These are phyloP conservation scores for Schmidtea mediterranea DNA, from an alignment of 1,140 invertebrate species.

Conservation along the genomic window DNA sequence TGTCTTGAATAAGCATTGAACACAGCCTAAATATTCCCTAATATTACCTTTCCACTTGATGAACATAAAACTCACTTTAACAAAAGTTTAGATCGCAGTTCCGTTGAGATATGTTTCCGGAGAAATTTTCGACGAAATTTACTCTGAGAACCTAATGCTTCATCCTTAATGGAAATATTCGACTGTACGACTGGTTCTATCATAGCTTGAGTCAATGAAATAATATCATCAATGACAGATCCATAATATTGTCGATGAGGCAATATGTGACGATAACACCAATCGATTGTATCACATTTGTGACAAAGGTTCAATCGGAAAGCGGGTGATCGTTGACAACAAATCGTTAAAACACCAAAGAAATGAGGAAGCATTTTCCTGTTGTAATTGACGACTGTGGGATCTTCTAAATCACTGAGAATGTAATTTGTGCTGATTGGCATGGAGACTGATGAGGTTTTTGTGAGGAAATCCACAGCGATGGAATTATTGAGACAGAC, in stretches of 20 bases:
- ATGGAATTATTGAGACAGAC: neutral
- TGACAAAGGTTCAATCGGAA: constrained; percentile 56
- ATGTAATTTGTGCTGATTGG: constrained; percentile 6
- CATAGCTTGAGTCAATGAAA: neutral
- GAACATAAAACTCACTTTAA: too few relatives aligned
- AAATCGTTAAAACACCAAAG: constrained; percentile 58
- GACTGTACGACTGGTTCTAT: too few relatives aligned
- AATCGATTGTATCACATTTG: constrained; percentile 64
- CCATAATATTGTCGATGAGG: constrained; percentile 70
- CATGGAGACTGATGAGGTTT: neutral
- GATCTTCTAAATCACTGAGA: constrained; percentile 65
- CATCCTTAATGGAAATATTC: too few relatives aligned
- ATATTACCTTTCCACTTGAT: too few relatives aligned
- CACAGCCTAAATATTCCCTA: too few relatives aligned
- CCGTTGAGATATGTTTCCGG: too few relatives aligned
- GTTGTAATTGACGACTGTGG: constrained; percentile 70
- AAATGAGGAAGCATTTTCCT: constrained; percentile 72
- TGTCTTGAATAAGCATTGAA: too few relatives aligned
- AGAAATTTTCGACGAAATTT: too few relatives aligned
- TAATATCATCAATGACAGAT: constrained; percentile 29
- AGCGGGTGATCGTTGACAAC: constrained; percentile 51
- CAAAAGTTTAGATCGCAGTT: too few relatives aligned
- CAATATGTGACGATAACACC: constrained; percentile 81
- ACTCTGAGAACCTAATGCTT: too few relatives aligned
- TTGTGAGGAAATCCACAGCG: neutral